phyloP scores from a whole-genome alignment of 2,113 vertebrate species.

The Pycnonotus jocosus region DNA sequence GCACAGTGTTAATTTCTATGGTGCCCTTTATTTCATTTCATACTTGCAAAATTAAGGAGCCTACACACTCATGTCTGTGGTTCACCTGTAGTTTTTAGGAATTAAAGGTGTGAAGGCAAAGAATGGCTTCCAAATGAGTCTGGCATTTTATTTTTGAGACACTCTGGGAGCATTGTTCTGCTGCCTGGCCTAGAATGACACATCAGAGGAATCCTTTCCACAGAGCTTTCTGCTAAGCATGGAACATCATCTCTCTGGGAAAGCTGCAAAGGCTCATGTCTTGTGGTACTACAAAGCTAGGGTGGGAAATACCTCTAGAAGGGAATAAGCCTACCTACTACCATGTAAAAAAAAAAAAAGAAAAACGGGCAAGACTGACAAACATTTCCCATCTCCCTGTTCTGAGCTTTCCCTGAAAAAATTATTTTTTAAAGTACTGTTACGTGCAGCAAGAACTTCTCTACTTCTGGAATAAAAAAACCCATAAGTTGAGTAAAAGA shows the following conservation, averaged over 20 bases:
- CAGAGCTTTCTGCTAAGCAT: background rate
- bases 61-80: background rate
- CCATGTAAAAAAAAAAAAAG: background rate
- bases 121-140: background rate
- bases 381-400: background rate
- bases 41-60: background rate
- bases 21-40: background rate
- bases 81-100: background rate
- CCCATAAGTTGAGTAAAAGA: background rate
- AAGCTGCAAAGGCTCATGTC: background rate
- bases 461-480: background rate
- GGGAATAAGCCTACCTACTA: background rate
- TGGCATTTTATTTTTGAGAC: constrained; percentile 20
- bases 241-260: background rate
- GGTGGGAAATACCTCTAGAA: background rate
- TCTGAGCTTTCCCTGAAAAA: background rate
- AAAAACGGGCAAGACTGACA: background rate
- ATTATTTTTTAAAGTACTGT: background rate
- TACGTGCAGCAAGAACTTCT: background rate
- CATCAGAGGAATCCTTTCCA: background rate
- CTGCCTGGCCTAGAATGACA: background rate
- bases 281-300: background rate
- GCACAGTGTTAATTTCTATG: background rate
- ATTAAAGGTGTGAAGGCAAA: background rate
- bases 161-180: background rate